phyloP scores from a whole-genome alignment of 2,888 invertebrate genomes.

The Operophtera brumata region DNA sequence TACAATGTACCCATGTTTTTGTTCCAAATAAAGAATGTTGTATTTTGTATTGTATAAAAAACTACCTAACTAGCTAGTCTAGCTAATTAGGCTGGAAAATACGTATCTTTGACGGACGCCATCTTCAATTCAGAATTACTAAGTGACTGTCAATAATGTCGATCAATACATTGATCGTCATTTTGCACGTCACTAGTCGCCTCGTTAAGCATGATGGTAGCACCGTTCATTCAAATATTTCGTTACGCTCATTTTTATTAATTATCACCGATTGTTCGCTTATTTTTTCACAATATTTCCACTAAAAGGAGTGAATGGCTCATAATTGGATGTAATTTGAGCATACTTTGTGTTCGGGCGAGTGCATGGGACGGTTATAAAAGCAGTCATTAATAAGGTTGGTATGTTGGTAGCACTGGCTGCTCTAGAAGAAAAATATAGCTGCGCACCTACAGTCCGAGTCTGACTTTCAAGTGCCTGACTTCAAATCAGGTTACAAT shows the following conservation, averaged over 20 bases:
- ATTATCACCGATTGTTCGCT: constrained; percentile 72
- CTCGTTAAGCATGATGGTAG: constrained; percentile 68
- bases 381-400: constrained; percentile 62
- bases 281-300: constrained; percentile 64
- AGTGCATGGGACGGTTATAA: constrained; percentile 59
- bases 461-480: too few relatives aligned
- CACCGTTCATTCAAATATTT: constrained; percentile 54
- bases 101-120: not conserved
- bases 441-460: not conserved
- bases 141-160: constrained; percentile 10
- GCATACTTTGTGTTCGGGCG: constrained; percentile 68
- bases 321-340: constrained; percentile 80
- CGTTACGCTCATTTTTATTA: constrained; percentile 73
- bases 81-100: not conserved
- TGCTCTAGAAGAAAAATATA: not conserved
- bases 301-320: constrained; percentile 76
- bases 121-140: not conserved
- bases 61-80: not conserved
- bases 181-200: constrained; percentile 53
- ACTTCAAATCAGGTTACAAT: not conserved
- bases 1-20: too few relatives aligned
- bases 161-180: constrained; percentile 25
- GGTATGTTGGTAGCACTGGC: constrained; percentile 44
- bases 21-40: too few relatives aligned
- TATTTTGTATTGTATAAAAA: too few relatives aligned